Conservation (phyloP, 2,888 invertebrate genomes). For the Tryphoninae sp. region DNA sequence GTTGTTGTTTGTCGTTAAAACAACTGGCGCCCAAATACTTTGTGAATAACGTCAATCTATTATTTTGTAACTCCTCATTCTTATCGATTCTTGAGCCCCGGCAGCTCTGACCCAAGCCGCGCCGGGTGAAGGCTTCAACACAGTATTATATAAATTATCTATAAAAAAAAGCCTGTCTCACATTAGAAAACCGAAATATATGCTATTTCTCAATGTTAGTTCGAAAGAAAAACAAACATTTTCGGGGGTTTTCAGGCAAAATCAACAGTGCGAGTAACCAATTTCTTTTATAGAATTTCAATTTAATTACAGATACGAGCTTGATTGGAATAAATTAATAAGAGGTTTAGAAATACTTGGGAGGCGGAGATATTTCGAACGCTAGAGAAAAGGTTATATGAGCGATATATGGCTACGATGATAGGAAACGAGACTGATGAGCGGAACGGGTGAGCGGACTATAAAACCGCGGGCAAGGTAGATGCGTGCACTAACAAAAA, state of each 20-base stretch:
- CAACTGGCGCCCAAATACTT: too few species aligned
- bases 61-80: too few species aligned
- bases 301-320: background rate
- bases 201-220: constrained; percentile 6
- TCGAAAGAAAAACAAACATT: background rate
- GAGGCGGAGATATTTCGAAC: constrained; percentile 29
- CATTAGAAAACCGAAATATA: constrained; percentile 27
- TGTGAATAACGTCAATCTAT: too few species aligned
- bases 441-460: constrained; percentile 64
- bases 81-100: too few species aligned
- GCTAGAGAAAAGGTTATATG: constrained; percentile 70
- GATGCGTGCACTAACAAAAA: constrained; percentile 47
- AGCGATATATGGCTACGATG: constrained; percentile 76
- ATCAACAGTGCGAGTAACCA: background rate
- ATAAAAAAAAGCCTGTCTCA: too few species aligned
- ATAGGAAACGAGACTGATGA: constrained; percentile 65
- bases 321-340: constrained; percentile 19
- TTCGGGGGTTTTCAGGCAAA: background rate
- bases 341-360: constrained; percentile 13
- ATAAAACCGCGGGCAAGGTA: constrained; percentile 60
- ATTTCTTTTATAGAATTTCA: background rate
- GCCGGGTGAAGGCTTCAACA: too few species aligned
- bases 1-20: too few species aligned
- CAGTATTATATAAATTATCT: too few species aligned
- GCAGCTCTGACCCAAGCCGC: too few species aligned